Base-by-base conservation (phyloP, 2,113 vertebrate genomes). In the Caranx ignobilis region DNA sequence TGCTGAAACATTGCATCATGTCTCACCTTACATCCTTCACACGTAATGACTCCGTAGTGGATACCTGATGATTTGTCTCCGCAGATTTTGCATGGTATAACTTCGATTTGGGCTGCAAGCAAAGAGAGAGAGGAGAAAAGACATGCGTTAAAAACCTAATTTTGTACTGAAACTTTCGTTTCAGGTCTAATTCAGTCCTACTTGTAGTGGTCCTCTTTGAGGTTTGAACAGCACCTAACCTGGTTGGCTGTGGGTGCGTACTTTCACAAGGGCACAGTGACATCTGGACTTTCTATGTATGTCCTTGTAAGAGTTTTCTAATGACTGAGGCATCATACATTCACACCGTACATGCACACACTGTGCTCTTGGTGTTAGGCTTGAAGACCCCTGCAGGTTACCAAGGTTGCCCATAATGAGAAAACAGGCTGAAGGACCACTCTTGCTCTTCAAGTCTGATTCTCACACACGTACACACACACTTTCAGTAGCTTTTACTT, bases 81-180 rank as follows among this genome's bases (percentile, higher is more conserved):
- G 93, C 98, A 99, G 94, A 99, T 99, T 96, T 99, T 99, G 96
- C 98, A 99, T 93, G 98, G 98, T 97, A 99, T 99, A 86, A 99
- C 98, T 98, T 99, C 98, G 90, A 99, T 99, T 99, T 99, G 98
- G 87, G 98, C 98, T 99, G 95, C 77, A 95, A 95, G 21, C 11
- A 87, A 85, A 67, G 85, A 54, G 83, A 83, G 37, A 67, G 16
- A 39, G 78, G 11, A 86, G 13, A 68, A 71, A 55, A 71, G 16
- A 79, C 4, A 3, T 37, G n/a, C 0, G 6, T 87, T 74, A 77
- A 12, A 62, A 73, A 66, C 41, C 16, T 55, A 8, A 31, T 31
- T 67, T 72, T 37, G 57, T 50, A 69, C 50, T 45, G 2, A 26
- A 41, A 71, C 13, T 21, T 62, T 80, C 52, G 1, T 43, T 19